Evolutionary conservation across 2,113 vertebrate genomes (phyloP), one percentile per base, ranked within the genome.

Genomic region (Felis chaus): DNA sequence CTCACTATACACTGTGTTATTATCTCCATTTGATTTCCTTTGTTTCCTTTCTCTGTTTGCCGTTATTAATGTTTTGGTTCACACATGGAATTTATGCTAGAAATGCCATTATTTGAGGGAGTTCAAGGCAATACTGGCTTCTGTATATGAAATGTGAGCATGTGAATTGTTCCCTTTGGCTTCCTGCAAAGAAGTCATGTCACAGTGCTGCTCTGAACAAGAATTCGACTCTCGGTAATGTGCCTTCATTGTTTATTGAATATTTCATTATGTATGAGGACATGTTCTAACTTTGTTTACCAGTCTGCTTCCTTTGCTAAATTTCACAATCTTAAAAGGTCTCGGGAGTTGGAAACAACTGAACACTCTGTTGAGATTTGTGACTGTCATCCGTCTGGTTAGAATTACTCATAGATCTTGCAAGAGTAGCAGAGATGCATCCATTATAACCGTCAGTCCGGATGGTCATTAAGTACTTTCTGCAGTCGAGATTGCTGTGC

Each of bases 361-460:
- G 63, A 95, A 88, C 27, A 90, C 95, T 95, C 84, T 89, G 31
- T 61, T 97, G 92, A 96, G 95, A 97, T 97, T 96, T 97, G 97
- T 96, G 97, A 97, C 97, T 96, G 53, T 85, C 92, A 97, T 94
- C 65, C 12, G 5, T 94, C 90, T 96, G 92, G 74, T 82, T 97
- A 89, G 65, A 96, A 98, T 97, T 97, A 96, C 95, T 95, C 97
- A 95, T 91, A 96, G 95, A 97, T 98, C 80, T 97, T 97, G 39
- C 50, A 92, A 90, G 50, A 98, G 84, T 68, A 95, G 89, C 86
- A 92, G 71, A 61, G 71, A 96, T 78, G 53, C 87, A 98, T 96
- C 61, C 61, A 81, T 97, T 96, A 94, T 53, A 95, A 71, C 55
- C 31, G 0, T 92, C 97, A 96, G 79, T 92, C 57, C 96, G 91